Percentiles rank a stretch among this genome's conserved stretches.
These are phyloP conservation scores for Poecilia picta DNA, from an alignment of 2,797 vertebrate genomes.

Conservation along the genomic window DNA sequence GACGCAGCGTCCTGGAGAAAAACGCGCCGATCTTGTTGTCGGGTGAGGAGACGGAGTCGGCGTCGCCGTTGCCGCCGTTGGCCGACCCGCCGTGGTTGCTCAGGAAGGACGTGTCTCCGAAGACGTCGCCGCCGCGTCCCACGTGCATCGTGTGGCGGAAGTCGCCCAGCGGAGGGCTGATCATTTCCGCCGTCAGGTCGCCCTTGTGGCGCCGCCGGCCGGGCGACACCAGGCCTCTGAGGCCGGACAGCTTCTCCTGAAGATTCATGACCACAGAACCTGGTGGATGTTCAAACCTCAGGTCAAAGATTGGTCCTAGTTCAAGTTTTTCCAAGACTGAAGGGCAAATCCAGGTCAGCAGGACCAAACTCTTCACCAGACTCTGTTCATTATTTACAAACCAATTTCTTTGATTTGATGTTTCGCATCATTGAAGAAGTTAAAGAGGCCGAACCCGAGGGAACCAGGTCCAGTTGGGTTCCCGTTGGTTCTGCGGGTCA, in stretches of 20 bases:
- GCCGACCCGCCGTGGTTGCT: constrained; percentile 89
- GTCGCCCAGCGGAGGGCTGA: constrained; percentile 94
- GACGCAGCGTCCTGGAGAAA: constrained; percentile 89
- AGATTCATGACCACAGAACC: constrained; percentile 86
- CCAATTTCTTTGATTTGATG: constrained; percentile 53
- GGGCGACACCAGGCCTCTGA: constrained; percentile 90
- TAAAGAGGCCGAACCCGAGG: constrained; percentile 68
- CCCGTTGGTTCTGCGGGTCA: constrained; percentile 70
- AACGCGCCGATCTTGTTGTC: constrained; percentile 84
- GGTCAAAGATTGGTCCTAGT: constrained; percentile 19
- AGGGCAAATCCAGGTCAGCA: constrained; percentile 31
- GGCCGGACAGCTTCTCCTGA: constrained; percentile 90
- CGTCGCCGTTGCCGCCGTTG: constrained; percentile 67
- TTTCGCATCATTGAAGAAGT: constrained; percentile 70
- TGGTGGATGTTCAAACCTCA: neutral
- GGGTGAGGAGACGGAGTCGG: constrained; percentile 66
- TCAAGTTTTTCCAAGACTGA: constrained; percentile 38
- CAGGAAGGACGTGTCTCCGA: constrained; percentile 97
- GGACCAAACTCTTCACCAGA: constrained; percentile 46
- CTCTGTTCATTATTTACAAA: constrained; percentile 62
- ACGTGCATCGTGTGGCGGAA: constrained; percentile 99
- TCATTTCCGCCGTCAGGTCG: constrained; percentile 92
- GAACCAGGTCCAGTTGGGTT: constrained; percentile 75
- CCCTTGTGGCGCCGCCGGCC: constrained; percentile 87
- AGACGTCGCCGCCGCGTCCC: constrained; percentile 93